Base-by-base conservation (phyloP, 2,888 invertebrate genomes). In the Exocentrus adspersus region DNA sequence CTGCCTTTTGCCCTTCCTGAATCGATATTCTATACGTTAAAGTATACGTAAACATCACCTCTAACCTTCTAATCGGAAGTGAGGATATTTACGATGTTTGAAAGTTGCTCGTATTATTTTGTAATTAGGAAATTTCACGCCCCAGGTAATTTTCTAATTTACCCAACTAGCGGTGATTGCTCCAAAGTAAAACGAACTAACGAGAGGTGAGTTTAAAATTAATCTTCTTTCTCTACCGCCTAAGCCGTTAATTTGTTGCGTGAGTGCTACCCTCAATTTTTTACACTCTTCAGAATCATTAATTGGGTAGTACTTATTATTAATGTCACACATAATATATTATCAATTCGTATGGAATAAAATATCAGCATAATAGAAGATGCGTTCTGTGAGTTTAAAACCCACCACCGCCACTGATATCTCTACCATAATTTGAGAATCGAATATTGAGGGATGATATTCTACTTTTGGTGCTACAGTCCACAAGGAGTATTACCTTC, bases 81-180 rank as follows among this genome's bases (percentile, higher is more conserved):
- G 37, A 20, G 46, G 46, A 48, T 58, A 56, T 68, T 63, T 54
- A 65, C n/a, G n/a, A 65, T 59, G 63, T 30, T 65, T 67, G 68
- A 72, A 72, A 74, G 73, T 70, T 72, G 70, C 72, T 71, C 69
- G 67, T 70, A 75, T 75, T 77, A 75, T 76, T 74, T 72, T 68
- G 66, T 67, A 75, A 75, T 75, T 73, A 73, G 72, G 45, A 62
- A 69, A 70, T 70, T 74, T 75, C 69, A 74, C 72, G 74, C 72
- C 67, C 68, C 63, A 71, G 64, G 69, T 75, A 74, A 74, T 75
- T 72, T 71, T 69, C 70, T 70, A 73, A 75, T 75, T 73, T 72
- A 70, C 64, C 62, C 65, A 60, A 48, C 64, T 60, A 61, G 60
- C 52, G 48, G 20, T 43, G 53, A 58, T 58, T 57, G 58, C 56